A percentile compares a stretch with the other conserved stretches of the same genome.
Conservation (phyloP, 1,140 invertebrate species). For the Nilaparvata lugens region DNA sequence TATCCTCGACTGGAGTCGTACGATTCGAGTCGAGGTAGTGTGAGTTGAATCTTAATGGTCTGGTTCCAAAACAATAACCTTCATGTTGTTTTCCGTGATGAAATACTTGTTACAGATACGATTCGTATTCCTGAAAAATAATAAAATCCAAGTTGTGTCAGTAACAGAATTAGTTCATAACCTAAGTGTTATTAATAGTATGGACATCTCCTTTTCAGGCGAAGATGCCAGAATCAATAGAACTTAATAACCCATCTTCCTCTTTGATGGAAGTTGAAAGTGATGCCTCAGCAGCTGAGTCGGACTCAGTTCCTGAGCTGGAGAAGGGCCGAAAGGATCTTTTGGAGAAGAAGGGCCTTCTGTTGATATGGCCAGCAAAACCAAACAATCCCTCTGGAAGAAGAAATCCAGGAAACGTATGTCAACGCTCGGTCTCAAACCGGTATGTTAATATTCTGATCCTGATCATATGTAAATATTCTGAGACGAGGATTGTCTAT, state of each 20-base stretch:
- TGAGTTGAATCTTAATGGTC: too few relatives aligned
- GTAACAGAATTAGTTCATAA: too few relatives aligned
- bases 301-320: slow-evolving; percentile 78
- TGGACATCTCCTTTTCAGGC: too few relatives aligned
- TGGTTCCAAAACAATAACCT: too few relatives aligned
- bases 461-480: background rate
- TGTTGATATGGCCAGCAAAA: slow-evolving; percentile 84
- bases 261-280: background rate
- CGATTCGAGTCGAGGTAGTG: too few relatives aligned
- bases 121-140: too few relatives aligned
- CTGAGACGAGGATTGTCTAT: background rate
- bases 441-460: slow-evolving; percentile 43
- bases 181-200: too few relatives aligned
- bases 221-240: background rate
- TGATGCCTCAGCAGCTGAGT: slow-evolving; percentile 37
- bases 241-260: background rate
- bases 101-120: too few relatives aligned
- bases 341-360: slow-evolving; percentile 44
- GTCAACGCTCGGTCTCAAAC: slow-evolving; percentile 96
- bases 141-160: too few relatives aligned
- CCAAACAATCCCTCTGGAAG: slow-evolving; percentile 95
- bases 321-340: slow-evolving; percentile 58
- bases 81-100: too few relatives aligned
- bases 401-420: slow-evolving; percentile 99
- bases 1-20: too few relatives aligned